Evolutionary conservation across 2,888 invertebrate genomes (phyloP).

Genomic region (Caradrina clavipalpis): DNA sequence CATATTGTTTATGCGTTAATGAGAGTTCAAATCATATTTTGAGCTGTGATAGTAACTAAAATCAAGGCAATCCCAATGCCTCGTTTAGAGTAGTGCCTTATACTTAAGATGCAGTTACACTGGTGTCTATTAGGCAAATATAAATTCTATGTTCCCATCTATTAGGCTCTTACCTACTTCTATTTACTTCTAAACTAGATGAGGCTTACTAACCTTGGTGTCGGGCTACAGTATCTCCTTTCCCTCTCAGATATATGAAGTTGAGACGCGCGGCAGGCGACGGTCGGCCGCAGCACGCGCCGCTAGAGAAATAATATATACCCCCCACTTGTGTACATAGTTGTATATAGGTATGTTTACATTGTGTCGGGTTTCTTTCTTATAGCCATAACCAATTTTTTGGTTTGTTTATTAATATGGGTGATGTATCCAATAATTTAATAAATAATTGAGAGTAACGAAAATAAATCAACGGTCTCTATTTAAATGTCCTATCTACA

Average conservation of each 20-base stretch:
- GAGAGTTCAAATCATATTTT: no score
- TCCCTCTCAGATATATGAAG: slow-evolving; percentile 84
- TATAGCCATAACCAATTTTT: slow-evolving; percentile 8
- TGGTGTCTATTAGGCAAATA: background rate
- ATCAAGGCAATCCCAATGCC: background rate
- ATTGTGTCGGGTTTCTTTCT: slow-evolving; percentile 74
- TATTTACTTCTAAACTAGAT: background rate
- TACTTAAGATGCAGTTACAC: background rate
- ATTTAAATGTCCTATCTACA: background rate
- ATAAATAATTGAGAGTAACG: background rate
- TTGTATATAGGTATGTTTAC: slow-evolving; percentile 89
- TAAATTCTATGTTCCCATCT: background rate
- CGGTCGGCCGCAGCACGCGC: slow-evolving; percentile 78
- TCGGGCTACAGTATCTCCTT: slow-evolving; percentile 66
- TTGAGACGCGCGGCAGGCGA: slow-evolving; percentile 83
- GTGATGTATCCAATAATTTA: slow-evolving; percentile 52
- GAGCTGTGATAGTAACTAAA: background rate
- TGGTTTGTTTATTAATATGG: slow-evolving; percentile 16
- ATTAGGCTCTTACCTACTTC: background rate
- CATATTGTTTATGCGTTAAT: no score
- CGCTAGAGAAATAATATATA: slow-evolving; percentile 81
- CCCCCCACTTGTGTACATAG: slow-evolving; percentile 82
- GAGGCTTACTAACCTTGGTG: slow-evolving; percentile 66
- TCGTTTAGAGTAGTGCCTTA: background rate
- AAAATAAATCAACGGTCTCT: background rate